These are phyloP conservation scores for Physella acuta DNA, from an alignment of 1,140 invertebrate species.

Conservation along the genomic window DNA sequence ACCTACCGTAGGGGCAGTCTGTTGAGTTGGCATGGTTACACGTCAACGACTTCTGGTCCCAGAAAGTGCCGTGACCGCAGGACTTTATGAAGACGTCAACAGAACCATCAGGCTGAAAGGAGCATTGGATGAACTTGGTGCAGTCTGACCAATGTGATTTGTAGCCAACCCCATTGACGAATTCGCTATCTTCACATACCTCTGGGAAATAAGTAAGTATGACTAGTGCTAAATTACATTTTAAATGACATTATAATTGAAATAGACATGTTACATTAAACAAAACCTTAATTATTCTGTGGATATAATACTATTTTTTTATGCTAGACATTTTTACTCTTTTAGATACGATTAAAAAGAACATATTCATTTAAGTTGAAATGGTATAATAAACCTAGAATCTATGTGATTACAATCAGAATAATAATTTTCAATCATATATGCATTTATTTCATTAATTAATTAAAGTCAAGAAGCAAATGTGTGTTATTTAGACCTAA, in stretches of 20 bases:
- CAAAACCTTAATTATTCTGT: too few relatives aligned
- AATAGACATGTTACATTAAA: too few relatives aligned
- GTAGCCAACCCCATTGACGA: constrained; percentile 39
- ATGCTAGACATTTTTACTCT: too few relatives aligned
- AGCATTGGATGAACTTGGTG: constrained; percentile 36
- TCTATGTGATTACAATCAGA: not conserved
- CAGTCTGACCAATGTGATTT: constrained; percentile 35
- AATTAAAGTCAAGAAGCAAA: too few relatives aligned
- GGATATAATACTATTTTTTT: too few relatives aligned
- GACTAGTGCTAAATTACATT: not conserved
- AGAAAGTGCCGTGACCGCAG: constrained; percentile 35
- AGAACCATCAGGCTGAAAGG: constrained; percentile 20
- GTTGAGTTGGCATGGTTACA: constrained; percentile 29
- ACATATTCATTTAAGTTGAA: not conserved
- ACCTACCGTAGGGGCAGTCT: constrained; percentile 30
- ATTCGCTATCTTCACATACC: constrained; percentile 33
- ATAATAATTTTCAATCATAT: not conserved
- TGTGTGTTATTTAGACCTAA: not conserved
- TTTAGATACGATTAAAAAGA: not conserved
- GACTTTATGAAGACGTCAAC: constrained; percentile 25
- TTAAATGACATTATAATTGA: not conserved
- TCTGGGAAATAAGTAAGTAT: constrained; percentile 21
- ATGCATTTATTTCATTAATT: too few relatives aligned
- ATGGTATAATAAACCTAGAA: not conserved
- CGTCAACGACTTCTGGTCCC: constrained; percentile 34